phyloP scores from a whole-genome alignment of 2,797 vertebrate species.

The Dendrocincla tyrannina region DNA sequence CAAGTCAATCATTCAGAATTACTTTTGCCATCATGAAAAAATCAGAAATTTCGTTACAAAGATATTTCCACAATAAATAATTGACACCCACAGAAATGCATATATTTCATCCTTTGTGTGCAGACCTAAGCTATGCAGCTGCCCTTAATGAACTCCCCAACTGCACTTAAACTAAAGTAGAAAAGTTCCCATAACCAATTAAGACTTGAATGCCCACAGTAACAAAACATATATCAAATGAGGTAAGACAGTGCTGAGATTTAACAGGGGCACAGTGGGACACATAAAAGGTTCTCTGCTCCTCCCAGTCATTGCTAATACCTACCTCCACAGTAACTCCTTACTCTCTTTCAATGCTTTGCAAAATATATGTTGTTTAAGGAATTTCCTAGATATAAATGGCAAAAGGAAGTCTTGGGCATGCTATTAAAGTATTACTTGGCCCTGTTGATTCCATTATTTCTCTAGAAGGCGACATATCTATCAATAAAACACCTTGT shows the following conservation, averaged over 20 bases:
- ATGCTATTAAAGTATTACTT: not conserved
- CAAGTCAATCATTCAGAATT: not conserved
- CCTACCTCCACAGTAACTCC: not conserved
- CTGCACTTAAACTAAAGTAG: not conserved
- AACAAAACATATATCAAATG: not conserved
- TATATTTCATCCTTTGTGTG: not conserved
- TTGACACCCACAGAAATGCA: not conserved
- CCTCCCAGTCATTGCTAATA: not conserved
- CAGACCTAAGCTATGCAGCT: not conserved
- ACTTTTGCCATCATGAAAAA: not conserved
- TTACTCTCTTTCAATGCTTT: not conserved
- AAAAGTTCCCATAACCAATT: not conserved
- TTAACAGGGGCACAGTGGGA: not conserved
- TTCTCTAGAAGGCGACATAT: not conserved
- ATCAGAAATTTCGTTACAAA: not conserved
- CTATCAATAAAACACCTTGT: not conserved
- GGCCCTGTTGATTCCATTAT: not conserved
- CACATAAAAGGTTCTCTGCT: not conserved
- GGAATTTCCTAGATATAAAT: not conserved
- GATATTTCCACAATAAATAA: not conserved
- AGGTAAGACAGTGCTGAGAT: not conserved
- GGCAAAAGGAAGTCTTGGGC: not conserved
- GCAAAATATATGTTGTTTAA: not conserved
- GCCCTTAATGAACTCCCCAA: not conserved
- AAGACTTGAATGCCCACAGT: not conserved